Conservation (phyloP, 2,113 vertebrate genomes). For the Pao palembangensis region DNA sequence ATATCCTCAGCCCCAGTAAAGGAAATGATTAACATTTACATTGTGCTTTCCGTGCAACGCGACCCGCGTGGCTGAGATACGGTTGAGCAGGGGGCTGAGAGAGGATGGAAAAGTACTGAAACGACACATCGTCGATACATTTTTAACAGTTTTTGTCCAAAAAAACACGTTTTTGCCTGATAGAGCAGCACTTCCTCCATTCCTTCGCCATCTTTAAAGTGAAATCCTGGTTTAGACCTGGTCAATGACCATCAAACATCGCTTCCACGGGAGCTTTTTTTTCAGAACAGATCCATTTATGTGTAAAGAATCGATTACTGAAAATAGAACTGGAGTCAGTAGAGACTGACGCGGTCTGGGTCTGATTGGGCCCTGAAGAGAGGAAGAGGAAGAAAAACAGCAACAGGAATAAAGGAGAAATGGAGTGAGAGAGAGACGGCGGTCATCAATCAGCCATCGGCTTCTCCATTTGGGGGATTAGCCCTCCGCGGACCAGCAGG, state of each 20-base stretch:
- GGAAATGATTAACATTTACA: conserved; percentile 62
- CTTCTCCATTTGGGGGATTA: conserved; percentile 65
- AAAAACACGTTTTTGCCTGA: too few relatives aligned
- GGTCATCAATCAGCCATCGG: conserved; percentile 60
- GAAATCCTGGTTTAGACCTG: too few relatives aligned
- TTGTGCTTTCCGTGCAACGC: conserved; percentile 30
- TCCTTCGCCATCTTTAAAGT: too few relatives aligned
- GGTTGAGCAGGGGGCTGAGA: conserved; percentile 55
- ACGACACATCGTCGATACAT: not conserved
- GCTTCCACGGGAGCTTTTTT: too few relatives aligned
- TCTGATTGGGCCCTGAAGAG: not conserved
- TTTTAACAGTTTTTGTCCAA: too few relatives aligned
- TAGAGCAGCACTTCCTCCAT: not conserved
- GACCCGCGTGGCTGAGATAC: conserved; percentile 38
- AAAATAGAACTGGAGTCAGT: not conserved
- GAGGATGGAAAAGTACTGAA: conserved; percentile 18
- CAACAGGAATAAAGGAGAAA: conserved; percentile 31
- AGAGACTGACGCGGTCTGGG: not conserved
- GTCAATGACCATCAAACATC: too few relatives aligned
- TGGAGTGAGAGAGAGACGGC: conserved; percentile 32
- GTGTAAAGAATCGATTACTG: not conserved
- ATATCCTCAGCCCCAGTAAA: conserved; percentile 26
- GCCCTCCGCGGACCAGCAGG: conserved; percentile 44
- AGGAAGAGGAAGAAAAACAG: conserved; percentile 15
- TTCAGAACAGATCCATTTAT: not conserved